Evolutionary conservation across 2,888 invertebrate genomes (phyloP).

Genomic region (Cenopis cana): DNA sequence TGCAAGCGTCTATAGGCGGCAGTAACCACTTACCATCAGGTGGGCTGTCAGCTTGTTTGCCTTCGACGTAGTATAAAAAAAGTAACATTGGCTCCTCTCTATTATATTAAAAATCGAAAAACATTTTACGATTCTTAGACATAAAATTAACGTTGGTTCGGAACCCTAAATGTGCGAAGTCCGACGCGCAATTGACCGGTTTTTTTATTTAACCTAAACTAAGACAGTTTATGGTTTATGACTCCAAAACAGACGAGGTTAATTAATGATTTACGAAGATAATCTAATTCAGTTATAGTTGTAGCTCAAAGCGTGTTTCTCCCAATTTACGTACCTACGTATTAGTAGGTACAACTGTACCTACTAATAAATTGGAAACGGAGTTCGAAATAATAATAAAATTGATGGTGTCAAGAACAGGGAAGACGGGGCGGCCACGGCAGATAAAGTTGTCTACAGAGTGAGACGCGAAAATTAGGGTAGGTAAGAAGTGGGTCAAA

Average conservation of each 20-base stretch:
- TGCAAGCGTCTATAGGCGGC: too few species aligned
- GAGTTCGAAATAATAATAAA: background rate
- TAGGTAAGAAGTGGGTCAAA: slow-evolving; percentile 82
- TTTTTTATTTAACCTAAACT: too few species aligned
- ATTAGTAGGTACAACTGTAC: too few species aligned
- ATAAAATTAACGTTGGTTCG: background rate
- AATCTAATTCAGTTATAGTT: background rate
- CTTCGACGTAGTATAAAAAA: too few species aligned
- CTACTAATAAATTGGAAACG: background rate
- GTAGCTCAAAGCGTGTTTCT: background rate
- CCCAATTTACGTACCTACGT: too few species aligned
- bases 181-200: too few species aligned
- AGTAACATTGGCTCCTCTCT: slow-evolving; percentile 35
- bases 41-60: too few species aligned
- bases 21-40: too few species aligned
- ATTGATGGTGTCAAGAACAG: background rate
- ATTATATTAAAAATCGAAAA: slow-evolving; percentile 47
- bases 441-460: slow-evolving; percentile 67
- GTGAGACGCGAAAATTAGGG: slow-evolving; percentile 81
- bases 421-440: slow-evolving; percentile 29
- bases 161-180: too few species aligned
- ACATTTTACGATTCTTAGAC: slow-evolving; percentile 10
- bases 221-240: too few species aligned
- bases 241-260: too few species aligned
- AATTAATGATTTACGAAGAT: too few species aligned